Percentiles rank a stretch among this genome's conserved stretches.
Evolutionary conservation across 2,113 vertebrate species (phyloP).

Genomic region (Planiliza haematocheilus): DNA sequence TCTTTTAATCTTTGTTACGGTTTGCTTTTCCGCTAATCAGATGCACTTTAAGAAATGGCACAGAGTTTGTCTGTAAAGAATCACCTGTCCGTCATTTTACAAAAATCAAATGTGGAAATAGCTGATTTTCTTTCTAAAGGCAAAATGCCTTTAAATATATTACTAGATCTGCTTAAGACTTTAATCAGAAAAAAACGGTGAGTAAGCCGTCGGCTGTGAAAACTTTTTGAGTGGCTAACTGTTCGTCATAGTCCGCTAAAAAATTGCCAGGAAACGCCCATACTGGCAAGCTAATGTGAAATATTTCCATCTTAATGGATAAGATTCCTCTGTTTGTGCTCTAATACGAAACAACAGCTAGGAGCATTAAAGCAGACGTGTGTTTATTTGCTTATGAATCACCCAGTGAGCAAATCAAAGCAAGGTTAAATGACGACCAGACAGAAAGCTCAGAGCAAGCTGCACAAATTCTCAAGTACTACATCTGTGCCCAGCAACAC

Average conservation of each 20-base stretch:
- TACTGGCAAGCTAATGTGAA: not conserved
- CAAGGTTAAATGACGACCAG: constrained; percentile 37
- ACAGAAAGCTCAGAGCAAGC: constrained; percentile 33
- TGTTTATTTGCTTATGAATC: constrained; percentile 7
- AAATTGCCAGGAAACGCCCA: not conserved
- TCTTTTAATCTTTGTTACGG: not conserved
- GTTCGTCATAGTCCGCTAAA: too few relatives aligned
- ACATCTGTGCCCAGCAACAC: constrained; percentile 53
- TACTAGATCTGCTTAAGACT: too few relatives aligned
- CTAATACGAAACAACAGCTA: not conserved
- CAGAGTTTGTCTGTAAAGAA: too few relatives aligned
- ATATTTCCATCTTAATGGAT: not conserved
- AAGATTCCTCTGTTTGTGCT: not conserved
- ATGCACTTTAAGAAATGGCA: not conserved
- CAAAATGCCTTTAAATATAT: too few relatives aligned
- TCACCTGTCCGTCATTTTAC: too few relatives aligned
- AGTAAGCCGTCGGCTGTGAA: not conserved
- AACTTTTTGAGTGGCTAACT: not conserved
- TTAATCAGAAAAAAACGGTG: too few relatives aligned
- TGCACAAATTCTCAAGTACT: constrained; percentile 16
- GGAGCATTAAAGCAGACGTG: not conserved
- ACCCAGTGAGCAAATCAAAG: constrained; percentile 37
- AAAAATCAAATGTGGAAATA: too few relatives aligned
- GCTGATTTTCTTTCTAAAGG: too few relatives aligned
- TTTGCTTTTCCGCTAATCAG: rapidly evolving